Conservation (phyloP, 2,888 invertebrate genomes). For the Netelia inedita region DNA sequence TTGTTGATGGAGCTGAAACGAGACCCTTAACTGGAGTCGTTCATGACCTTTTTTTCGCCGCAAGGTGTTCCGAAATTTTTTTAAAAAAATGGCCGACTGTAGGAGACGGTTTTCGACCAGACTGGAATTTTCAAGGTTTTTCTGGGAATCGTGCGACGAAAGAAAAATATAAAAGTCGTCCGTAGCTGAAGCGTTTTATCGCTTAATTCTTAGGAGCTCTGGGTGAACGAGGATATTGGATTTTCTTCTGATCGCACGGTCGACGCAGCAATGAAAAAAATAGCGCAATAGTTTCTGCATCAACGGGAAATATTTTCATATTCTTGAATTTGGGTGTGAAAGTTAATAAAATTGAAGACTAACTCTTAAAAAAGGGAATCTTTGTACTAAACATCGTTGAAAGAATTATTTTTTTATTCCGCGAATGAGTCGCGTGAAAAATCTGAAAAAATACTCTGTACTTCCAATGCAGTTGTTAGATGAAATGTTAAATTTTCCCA, state of each 20-base stretch:
- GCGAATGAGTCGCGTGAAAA: neutral
- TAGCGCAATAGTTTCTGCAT: neutral
- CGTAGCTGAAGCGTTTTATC: neutral
- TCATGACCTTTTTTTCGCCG: slow-evolving; percentile 4
- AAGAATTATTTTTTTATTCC: neutral
- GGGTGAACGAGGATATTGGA: neutral
- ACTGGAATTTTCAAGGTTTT: neutral
- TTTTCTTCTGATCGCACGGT: neutral
- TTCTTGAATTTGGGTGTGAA: no score
- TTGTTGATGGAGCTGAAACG: slow-evolving; percentile 21
- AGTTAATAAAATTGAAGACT: no score
- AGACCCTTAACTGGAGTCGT: neutral
- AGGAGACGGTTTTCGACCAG: neutral
- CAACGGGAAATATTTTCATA: no score
- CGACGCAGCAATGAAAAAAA: neutral
- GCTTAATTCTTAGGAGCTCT: neutral
- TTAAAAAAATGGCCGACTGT: neutral
- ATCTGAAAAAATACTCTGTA: neutral
- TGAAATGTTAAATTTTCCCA: neutral
- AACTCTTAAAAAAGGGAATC: no score
- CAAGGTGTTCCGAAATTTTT: neutral
- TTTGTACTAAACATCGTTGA: no score
- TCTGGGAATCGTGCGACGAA: neutral
- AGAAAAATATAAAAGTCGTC: neutral
- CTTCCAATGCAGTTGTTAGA: neutral